Percentiles rank a stretch among this genome's conserved stretches.
These are phyloP conservation scores for Acromyrmex heyeri DNA, from an alignment of 1,140 invertebrate genomes.

Conservation along the genomic window DNA sequence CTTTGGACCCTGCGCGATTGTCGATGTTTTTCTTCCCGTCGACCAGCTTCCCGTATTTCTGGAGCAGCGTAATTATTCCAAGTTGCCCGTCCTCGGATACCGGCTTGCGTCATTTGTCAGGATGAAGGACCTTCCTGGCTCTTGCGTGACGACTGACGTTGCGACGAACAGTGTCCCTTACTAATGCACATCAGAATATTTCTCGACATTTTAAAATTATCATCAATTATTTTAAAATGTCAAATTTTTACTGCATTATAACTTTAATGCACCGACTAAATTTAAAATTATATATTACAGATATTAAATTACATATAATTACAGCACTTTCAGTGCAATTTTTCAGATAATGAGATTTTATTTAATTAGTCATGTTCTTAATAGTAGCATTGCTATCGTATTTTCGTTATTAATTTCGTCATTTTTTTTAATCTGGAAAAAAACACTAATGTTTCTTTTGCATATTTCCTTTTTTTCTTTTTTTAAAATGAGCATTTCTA, in stretches of 20 bases:
- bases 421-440: neutral
- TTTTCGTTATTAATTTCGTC: neutral
- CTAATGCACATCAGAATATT: slow-evolving; percentile 5
- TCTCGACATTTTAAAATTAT: slow-evolving; percentile 12
- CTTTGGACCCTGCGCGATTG: slow-evolving; percentile 67
- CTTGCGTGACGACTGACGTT: slow-evolving; percentile 35
- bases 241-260: slow-evolving; percentile 1
- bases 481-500: slow-evolving; percentile 15
- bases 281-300: slow-evolving; percentile 28
- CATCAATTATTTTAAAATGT: slow-evolving; percentile 12
- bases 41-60: slow-evolving; percentile 75
- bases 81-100: slow-evolving; percentile 26
- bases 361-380: neutral
- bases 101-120: slow-evolving; percentile 79
- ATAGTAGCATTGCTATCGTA: neutral
- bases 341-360: slow-evolving; percentile 2
- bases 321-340: neutral
- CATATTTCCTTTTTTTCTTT: neutral
- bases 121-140: slow-evolving; percentile 74
- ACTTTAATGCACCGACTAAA: neutral
- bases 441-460: neutral
- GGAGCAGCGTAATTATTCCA: slow-evolving; percentile 76
- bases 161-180: neutral
- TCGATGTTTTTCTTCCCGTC: slow-evolving; percentile 70
- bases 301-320: neutral